A percentile compares a stretch with the other conserved stretches of the same genome.
phyloP scores from a whole-genome alignment of 2,888 invertebrate species.

The Cremastinae sp. region DNA sequence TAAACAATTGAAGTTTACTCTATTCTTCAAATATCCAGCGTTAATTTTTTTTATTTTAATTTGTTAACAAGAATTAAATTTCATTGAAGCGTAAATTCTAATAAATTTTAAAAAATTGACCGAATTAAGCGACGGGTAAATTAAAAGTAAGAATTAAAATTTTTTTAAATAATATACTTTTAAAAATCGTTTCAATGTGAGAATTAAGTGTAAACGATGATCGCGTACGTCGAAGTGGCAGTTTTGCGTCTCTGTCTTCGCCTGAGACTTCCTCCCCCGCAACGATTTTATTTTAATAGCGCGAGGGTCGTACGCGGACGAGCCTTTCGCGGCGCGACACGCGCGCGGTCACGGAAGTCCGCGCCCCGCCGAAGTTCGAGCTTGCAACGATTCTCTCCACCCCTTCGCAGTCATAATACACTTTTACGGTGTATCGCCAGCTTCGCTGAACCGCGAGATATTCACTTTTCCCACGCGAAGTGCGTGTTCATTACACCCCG shows the following conservation, averaged over 20 bases:
- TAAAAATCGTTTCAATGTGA: no score
- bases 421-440: slow-evolving; percentile 43
- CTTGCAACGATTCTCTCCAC: slow-evolving; percentile 14
- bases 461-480: slow-evolving; percentile 58
- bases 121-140: no score
- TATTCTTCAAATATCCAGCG: no score
- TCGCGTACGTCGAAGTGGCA: slow-evolving; percentile 16
- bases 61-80: no score
- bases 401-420: slow-evolving; percentile 14
- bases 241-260: slow-evolving; percentile 9
- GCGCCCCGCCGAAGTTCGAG: slow-evolving; percentile 53
- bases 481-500: slow-evolving; percentile 60
- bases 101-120: no score
- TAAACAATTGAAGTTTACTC: no score
- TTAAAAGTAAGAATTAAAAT: no score
- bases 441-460: slow-evolving; percentile 55
- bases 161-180: no score
- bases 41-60: no score
- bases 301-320: slow-evolving; percentile 48
- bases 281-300: slow-evolving; percentile 57
- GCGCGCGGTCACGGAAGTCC: slow-evolving; percentile 50
- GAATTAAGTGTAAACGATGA: no score
- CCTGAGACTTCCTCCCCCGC: slow-evolving; percentile 10
- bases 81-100: no score
- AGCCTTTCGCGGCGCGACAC: slow-evolving; percentile 26